Conservation (phyloP, 2,797 vertebrate genomes). For the Anas georgica region DNA sequence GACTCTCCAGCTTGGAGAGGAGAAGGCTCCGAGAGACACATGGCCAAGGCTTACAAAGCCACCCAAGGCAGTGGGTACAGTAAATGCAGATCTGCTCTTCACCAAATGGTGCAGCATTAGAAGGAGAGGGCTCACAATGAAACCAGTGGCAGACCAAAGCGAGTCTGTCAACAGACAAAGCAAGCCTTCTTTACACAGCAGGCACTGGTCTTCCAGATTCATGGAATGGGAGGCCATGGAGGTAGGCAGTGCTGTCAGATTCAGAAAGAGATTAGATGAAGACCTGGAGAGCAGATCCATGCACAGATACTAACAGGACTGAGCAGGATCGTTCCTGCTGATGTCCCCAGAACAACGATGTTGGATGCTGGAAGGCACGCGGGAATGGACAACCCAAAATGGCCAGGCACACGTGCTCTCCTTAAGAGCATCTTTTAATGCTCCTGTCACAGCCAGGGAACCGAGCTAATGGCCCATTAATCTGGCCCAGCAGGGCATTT, state of each 20-base stretch:
- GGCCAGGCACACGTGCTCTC: no score
- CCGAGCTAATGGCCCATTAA: no score
- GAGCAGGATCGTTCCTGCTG: background rate
- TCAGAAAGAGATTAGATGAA: background rate
- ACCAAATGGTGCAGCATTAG: background rate
- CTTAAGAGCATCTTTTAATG: background rate
- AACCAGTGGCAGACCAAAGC: background rate
- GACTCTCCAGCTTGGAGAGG: background rate
- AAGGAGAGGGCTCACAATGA: background rate
- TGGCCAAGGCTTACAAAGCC: background rate
- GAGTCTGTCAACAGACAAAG: no score
- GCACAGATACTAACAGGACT: rapidly evolving
- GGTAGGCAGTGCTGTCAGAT: background rate
- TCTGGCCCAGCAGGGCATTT: no score
- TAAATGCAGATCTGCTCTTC: background rate
- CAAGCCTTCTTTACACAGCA: background rate
- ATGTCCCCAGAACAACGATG: background rate
- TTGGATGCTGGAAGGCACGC: background rate
- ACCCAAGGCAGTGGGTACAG: background rate
- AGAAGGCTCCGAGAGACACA: background rate
- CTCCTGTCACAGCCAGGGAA: no score
- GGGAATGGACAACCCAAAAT: no score
- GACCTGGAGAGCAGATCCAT: background rate
- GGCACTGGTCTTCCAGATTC: background rate
- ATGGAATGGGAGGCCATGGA: background rate